Evolutionary conservation across 2,888 invertebrate genomes (phyloP).

Genomic region (Trissolcus japonicus): DNA sequence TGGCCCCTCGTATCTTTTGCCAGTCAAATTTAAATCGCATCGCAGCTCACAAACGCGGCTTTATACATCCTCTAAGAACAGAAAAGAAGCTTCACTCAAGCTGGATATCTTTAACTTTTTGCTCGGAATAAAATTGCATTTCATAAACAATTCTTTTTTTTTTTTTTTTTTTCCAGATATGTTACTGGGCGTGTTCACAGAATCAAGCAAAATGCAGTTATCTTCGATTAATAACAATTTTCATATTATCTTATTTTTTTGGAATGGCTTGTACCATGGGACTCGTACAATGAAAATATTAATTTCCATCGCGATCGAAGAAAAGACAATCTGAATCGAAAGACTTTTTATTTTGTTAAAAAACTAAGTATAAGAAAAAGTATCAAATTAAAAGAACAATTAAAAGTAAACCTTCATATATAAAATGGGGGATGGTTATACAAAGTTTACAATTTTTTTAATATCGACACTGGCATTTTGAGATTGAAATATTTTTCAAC

Average conservation of each 20-base stretch:
- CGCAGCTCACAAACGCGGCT: not conserved
- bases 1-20: not conserved
- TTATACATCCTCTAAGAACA: not conserved
- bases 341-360: too few relatives aligned
- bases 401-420: too few relatives aligned
- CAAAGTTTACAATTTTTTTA: too few relatives aligned
- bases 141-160: not conserved
- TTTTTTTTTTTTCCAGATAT: not conserved
- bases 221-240: not conserved
- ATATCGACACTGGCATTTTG: too few relatives aligned
- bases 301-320: too few relatives aligned
- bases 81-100: not conserved
- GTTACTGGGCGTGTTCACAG: not conserved
- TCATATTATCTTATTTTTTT: not conserved
- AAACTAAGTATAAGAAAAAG: too few relatives aligned
- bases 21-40: constrained; percentile 6
- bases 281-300: too few relatives aligned
- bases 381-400: too few relatives aligned
- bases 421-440: too few relatives aligned
- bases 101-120: not conserved
- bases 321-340: too few relatives aligned
- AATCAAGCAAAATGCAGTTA: not conserved
- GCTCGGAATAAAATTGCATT: not conserved
- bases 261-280: too few relatives aligned
- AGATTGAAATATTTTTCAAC: too few relatives aligned